Evolutionary conservation across 92 coral and sea anemone genomes (phyloP), one percentile per base, ranked within the genome.

Genomic region (Palythoa heliodiscus): DNA sequence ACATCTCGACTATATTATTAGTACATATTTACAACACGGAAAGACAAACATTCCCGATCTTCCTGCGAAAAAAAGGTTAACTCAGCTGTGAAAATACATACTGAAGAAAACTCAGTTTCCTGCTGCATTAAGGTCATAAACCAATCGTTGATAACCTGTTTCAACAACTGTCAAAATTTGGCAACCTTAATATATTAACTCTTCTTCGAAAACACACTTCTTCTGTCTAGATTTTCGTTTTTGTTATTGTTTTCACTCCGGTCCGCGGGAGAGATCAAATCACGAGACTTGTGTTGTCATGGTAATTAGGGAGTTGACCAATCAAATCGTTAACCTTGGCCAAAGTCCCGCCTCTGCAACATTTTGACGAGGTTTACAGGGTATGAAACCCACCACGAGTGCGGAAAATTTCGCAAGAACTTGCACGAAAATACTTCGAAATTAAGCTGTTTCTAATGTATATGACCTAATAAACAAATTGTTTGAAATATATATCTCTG

Each of bases 221-320:
- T 82, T 78, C 91, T 85, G 87, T 82, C 86, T 78, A 90, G 86
- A 88, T 92, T 85, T 29, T 94, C 86, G 83, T 88, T 88, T 97
- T 96, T 97, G 99, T 97, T 97, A 94, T 97, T 97, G 99, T 97
- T 97, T 94, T 94, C 89, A 93, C 89, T 91, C 89, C 86, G 91
- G 86, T 86, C 93, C 84, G 82, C 92, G 89, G 92, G 92, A 81
- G 87, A 87, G 66, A 79, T 84, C 82, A 89, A 87, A 93, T 97
- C 99, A 97, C 99, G 99, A 97, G 99, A 97, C 97, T 91, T 15
- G 57, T 19, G 76, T 88, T 94, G 95, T 89, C 99, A 93, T 83
- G 83, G 91, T 82, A 77, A 83, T 83, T 58, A 58, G 47, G 38
- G 52, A 25, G 14, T 77, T 39, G 82, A 73, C 99, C 99, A 97